phyloP scores from a whole-genome alignment of 2,113 vertebrate species.

The Bufo gargarizans region DNA sequence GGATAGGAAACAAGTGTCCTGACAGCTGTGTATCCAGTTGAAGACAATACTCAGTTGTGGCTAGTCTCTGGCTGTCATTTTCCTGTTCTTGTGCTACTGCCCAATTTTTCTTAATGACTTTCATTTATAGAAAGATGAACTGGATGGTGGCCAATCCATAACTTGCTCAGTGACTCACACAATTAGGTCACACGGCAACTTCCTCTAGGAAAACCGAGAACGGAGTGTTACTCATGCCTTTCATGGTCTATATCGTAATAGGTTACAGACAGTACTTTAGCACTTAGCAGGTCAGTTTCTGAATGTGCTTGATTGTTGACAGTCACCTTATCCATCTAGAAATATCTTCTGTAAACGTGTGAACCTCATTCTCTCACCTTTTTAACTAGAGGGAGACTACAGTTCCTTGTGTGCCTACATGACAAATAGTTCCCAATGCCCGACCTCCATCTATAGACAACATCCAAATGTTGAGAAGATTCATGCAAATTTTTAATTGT shows the following conservation, averaged over 20 bases:
- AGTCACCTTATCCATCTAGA: not conserved
- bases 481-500: too few species aligned
- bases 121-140: constrained; percentile 6
- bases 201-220: not conserved
- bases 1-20: not conserved
- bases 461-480: too few species aligned
- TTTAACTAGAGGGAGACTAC: too few species aligned
- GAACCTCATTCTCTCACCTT: not conserved
- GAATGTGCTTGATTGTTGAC: not conserved
- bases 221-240: not conserved
- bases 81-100: not conserved
- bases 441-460: too few species aligned
- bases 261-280: not conserved
- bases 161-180: constrained; percentile 9
- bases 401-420: too few species aligned
- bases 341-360: not conserved
- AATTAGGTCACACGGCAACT: not conserved
- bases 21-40: not conserved
- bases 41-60: not conserved
- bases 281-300: not conserved
- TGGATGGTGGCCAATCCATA: constrained; percentile 8
- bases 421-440: too few species aligned
- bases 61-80: not conserved
- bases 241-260: not conserved
- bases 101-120: constrained; percentile 20